Base-by-base conservation (phyloP, 2,797 vertebrate genomes). In the Manis pentadactyla region DNA sequence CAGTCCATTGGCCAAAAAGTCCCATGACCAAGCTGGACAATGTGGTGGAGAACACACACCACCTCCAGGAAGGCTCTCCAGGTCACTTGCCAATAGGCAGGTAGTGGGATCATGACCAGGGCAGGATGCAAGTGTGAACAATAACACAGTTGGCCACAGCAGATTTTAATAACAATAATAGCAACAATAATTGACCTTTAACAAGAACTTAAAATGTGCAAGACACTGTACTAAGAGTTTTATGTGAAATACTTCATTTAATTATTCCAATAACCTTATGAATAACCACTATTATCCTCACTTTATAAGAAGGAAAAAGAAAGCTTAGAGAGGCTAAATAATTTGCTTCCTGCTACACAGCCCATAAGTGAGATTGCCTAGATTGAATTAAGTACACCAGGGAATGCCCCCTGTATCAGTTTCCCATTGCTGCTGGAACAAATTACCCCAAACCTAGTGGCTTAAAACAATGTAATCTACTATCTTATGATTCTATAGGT, bases 171-270 rank as follows among this genome's bases (percentile, higher is more conserved):
- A 68, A 87, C n/a, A 85, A 78, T 86, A 68, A 87, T 37, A 34
- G 81, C 71, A 78, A 42, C 34, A 46, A 25, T 77, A 71, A 77
- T 5, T 90, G 93, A 96, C 95, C 61, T 95, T 95, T 90, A 96
- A 42, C 37, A 73, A 94, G 49, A 37, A 21, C 66, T 89, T 87
- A 82, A 82, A 92, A 93, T 55, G 42, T 34, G n/a, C 71, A 69
- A 93, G 71, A 61, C 61, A 42, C 19, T 85, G 71, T 57, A 87
- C 68, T 78, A 84, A 93, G 93, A 75, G 55, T 34, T 51, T 92
- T 95, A 74, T 95, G 84, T 42, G 93, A 97, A 96, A 95, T 42
- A 68, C 66, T 23, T 91, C 90, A 92, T 92, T 97, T 97, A 96
- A 96, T 97, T 92, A 93, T 95, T 55, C 78, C 68, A 93, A 25